Percentiles rank a stretch among this genome's conserved stretches.
These are phyloP conservation scores for Agonum fuliginosum DNA, from an alignment of 2,888 invertebrate genomes.

Conservation along the genomic window DNA sequence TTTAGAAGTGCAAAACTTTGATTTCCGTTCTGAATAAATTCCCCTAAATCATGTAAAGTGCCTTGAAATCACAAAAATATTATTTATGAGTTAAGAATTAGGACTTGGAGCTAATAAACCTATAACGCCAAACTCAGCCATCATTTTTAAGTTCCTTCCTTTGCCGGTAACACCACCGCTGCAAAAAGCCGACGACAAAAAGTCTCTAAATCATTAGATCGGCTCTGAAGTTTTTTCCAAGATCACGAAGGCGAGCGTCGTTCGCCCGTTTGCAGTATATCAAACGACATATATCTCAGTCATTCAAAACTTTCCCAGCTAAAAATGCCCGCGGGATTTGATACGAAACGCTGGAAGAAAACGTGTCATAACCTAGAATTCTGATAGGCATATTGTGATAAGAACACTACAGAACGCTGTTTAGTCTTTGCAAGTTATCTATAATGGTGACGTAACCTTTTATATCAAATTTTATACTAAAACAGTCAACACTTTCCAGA, in stretches of 20 bases:
- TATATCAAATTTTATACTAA: too few species aligned
- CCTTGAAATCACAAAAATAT: too few species aligned
- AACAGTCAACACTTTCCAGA: too few species aligned
- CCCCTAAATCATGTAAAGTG: too few species aligned
- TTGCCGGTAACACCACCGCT: too few species aligned
- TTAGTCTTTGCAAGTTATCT: too few species aligned
- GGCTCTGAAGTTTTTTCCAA: slow-evolving; percentile 27
- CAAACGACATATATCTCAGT: slow-evolving; percentile 56
- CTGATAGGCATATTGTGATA: too few species aligned
- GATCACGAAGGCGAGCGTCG: background rate
- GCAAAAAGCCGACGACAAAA: slow-evolving; percentile 13
- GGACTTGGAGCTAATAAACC: background rate
- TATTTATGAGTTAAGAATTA: background rate
- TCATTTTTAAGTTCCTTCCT: background rate
- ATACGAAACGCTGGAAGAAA: background rate
- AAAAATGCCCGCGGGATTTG: slow-evolving; percentile 47
- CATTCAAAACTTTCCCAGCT: slow-evolving; percentile 49
- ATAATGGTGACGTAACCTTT: too few species aligned
- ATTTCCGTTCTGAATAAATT: too few species aligned
- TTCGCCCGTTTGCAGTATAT: slow-evolving; percentile 46
- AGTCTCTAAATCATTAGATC: slow-evolving; percentile 39
- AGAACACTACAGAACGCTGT: too few species aligned
- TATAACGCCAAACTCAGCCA: background rate
- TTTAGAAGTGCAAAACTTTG: too few species aligned
- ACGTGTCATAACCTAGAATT: background rate